phyloP scores from a whole-genome alignment of 2,888 invertebrate species.

The Antitype chi region DNA sequence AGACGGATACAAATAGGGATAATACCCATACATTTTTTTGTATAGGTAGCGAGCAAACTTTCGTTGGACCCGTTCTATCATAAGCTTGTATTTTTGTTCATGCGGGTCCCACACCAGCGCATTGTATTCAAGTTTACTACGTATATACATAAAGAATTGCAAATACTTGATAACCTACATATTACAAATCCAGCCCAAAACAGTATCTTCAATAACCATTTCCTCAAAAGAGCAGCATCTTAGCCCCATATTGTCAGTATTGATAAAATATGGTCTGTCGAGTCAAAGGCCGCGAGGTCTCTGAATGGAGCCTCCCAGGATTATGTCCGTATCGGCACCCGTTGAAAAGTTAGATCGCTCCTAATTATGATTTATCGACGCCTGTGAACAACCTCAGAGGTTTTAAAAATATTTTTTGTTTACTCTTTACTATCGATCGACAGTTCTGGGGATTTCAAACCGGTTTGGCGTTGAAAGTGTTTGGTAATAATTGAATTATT shows the following conservation, averaged over 20 bases:
- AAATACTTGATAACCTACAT: neutral
- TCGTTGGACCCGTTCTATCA: too few species aligned
- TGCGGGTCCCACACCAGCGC: too few species aligned
- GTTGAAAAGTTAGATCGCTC: constrained; percentile 82
- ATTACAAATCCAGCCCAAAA: neutral
- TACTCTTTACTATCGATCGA: constrained; percentile 46
- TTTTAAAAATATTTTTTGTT: constrained; percentile 41
- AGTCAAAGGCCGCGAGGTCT: constrained; percentile 76
- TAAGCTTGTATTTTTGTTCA: too few species aligned
- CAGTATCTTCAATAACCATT: neutral
- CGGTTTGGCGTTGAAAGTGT: constrained; percentile 36
- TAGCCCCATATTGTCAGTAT: constrained; percentile 71
- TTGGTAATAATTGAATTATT: constrained; percentile 43
- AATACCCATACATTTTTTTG: too few species aligned
- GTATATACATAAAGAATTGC: neutral
- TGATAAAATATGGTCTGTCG: constrained; percentile 74
- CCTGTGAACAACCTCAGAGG: constrained; percentile 43
- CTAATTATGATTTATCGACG: constrained; percentile 87
- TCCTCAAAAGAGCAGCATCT: constrained; percentile 62
- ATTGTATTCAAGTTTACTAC: too few species aligned
- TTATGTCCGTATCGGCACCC: constrained; percentile 85
- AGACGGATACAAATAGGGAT: too few species aligned
- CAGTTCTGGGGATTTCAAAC: constrained; percentile 52
- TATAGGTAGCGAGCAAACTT: too few species aligned
- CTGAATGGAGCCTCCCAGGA: constrained; percentile 71